phyloP scores from a whole-genome alignment of 2,888 invertebrate species.

The Callosobruchus maculatus region DNA sequence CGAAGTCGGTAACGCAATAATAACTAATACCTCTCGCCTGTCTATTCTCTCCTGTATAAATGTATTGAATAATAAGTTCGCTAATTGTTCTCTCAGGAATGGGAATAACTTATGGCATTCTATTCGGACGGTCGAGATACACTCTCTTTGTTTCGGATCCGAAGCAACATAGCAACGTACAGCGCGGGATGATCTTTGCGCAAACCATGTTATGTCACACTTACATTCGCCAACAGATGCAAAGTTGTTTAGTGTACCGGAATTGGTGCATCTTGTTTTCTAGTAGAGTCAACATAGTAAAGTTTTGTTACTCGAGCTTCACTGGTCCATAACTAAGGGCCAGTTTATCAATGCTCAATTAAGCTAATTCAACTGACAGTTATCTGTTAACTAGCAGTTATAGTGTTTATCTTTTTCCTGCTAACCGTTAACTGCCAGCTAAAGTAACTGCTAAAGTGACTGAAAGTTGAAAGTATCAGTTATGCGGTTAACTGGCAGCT shows the following conservation, averaged over 20 bases:
- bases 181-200: background rate
- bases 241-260: background rate
- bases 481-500: too few species aligned
- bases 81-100: background rate
- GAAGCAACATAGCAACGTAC: too few species aligned
- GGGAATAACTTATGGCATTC: background rate
- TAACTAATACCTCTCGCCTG: background rate
- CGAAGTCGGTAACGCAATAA: background rate
- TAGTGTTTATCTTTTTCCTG: too few species aligned
- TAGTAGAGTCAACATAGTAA: too few species aligned
- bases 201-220: background rate
- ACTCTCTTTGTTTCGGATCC: background rate
- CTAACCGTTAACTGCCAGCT: too few species aligned
- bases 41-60: background rate
- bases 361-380: too few species aligned
- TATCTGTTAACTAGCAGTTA: too few species aligned
- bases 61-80: background rate
- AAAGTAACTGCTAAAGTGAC: too few species aligned
- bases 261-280: background rate
- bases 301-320: too few species aligned
- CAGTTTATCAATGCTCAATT: too few species aligned
- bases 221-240: background rate
- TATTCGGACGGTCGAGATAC: background rate
- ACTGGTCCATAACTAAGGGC: too few species aligned
- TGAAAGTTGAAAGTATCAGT: too few species aligned